Conservation (phyloP, 37 sponge, comb jelly and placozoan species). For the Lycopodina hypogea region DNA sequence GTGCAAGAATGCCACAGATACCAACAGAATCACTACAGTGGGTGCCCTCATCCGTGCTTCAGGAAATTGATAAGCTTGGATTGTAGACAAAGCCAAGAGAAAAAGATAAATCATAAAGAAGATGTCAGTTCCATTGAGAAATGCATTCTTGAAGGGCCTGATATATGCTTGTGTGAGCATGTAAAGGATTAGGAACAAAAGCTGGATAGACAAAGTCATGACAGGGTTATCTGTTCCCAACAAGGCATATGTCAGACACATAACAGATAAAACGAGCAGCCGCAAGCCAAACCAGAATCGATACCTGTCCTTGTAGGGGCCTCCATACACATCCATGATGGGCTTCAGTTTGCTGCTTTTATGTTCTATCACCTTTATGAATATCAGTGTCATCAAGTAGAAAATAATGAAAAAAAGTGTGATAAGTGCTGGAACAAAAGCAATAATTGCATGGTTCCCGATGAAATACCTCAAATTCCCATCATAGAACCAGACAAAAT, state of each 20-base stretch:
- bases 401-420: constrained; percentile 14
- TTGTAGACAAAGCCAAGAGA: background rate
- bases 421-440: constrained; percentile 10
- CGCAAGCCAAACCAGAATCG: constrained; percentile 54
- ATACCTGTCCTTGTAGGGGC: constrained; percentile 40
- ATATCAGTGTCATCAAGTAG: constrained; percentile 12
- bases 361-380: constrained; percentile 6
- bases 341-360: constrained; percentile 15
- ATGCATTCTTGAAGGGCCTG: constrained; percentile 30
- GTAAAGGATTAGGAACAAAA: constrained; percentile 8
- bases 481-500: constrained; percentile 37
- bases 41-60: background rate
- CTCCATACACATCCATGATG: constrained; percentile 28
- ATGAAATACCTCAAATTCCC: constrained; percentile 18
- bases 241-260: constrained; percentile 11
- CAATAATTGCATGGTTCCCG: background rate
- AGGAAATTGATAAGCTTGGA: background rate
- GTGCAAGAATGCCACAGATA: background rate
- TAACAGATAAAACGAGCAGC: constrained; percentile 1
- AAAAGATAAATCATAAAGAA: constrained; percentile 17
- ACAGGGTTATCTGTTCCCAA: background rate
- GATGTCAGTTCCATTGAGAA: constrained; percentile 13
- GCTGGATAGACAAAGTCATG: constrained; percentile 4
- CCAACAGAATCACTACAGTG: background rate
- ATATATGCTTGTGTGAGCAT: constrained; percentile 17